Evolutionary conservation across 2,888 invertebrate species (phyloP).

Genomic region (Eremobia ochroleuca): DNA sequence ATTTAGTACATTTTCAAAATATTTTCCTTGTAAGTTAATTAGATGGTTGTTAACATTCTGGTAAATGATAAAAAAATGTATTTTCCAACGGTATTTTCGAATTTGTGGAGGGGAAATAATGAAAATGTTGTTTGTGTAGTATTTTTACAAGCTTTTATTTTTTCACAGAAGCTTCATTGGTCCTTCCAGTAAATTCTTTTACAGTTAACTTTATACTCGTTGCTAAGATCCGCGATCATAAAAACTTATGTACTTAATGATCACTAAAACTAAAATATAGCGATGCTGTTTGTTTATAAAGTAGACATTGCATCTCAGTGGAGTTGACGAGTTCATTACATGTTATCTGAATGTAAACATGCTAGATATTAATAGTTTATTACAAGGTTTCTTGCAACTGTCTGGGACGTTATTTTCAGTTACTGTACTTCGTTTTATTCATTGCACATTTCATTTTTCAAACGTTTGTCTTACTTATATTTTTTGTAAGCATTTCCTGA

Average conservation of each 20-base stretch:
- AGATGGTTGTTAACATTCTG: constrained; percentile 43
- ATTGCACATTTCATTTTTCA: background rate
- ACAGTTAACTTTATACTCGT: background rate
- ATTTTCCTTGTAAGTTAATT: constrained; percentile 62
- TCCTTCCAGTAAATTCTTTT: background rate
- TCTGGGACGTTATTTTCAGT: constrained; percentile 30
- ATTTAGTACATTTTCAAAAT: constrained; percentile 64
- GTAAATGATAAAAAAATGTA: constrained; percentile 32
- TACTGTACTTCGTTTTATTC: constrained; percentile 9
- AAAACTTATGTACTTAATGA: constrained; percentile 21
- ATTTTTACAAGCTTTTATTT: no score
- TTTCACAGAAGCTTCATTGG: background rate
- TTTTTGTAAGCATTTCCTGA: background rate
- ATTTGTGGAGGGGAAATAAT: constrained; percentile 7
- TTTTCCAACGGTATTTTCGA: constrained; percentile 42
- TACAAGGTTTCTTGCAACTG: constrained; percentile 36
- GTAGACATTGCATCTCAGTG: constrained; percentile 46
- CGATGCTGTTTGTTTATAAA: constrained; percentile 48
- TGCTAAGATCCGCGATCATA: constrained; percentile 7
- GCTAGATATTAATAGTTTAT: constrained; percentile 57
- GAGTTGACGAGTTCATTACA: constrained; percentile 65
- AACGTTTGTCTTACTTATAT: background rate
- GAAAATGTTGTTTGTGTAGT: constrained; percentile 4
- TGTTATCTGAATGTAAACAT: constrained; percentile 70
- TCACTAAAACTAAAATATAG: no score